Evolutionary conservation across 1,140 invertebrate species (phyloP), one percentile per base, ranked within the genome.

Genomic region (Drusus annulatus): DNA sequence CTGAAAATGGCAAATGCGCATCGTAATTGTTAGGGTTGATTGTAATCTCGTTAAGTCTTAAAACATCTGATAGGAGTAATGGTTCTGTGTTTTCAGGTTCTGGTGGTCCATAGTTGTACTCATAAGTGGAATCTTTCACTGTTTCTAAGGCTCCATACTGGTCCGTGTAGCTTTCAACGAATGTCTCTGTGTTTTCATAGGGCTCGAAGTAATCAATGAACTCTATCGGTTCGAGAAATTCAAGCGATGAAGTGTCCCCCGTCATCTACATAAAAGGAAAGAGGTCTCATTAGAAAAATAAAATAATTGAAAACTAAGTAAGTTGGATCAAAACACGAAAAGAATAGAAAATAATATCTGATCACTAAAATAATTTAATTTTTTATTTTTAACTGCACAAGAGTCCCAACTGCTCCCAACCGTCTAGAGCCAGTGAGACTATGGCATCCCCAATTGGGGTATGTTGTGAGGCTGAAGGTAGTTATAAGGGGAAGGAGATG

Each of bases 21-120:
- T 45, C 51, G 21, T 52, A 52, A 13, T 62, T 8, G 31, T 74
- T 68, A 19, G 75, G 78, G 58, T 84, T 84, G 15, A 81, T 10
- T 78, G 79, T 71, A 3, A 80, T 60, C 28, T 84, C 83, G 45
- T 81, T 84, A 13, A 78, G 69, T 13, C 71, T 69, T 36, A 82
- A 45, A 15, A 84, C 71, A 50, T 84, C 83, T 7, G 80, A 82
- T 17, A 81, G 56, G 2, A 71, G 17, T 1, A 82, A 25, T 16
- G 62, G 50, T 58, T 81, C 75, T 56, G 63, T 76, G 21, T n/a
- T 65, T 45, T 60, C 50, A 19, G 8, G 68, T 31, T 78, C 76
- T 5, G 15, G 17, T 6, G 28, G 45, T 65, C 65, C 25, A 15
- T 8, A 21, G 36, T 50, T 21, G 31, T 60, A 74, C 8, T 79